Conservation (phyloP, 2,888 invertebrate species). For the Amphipyra tragopoginis region DNA sequence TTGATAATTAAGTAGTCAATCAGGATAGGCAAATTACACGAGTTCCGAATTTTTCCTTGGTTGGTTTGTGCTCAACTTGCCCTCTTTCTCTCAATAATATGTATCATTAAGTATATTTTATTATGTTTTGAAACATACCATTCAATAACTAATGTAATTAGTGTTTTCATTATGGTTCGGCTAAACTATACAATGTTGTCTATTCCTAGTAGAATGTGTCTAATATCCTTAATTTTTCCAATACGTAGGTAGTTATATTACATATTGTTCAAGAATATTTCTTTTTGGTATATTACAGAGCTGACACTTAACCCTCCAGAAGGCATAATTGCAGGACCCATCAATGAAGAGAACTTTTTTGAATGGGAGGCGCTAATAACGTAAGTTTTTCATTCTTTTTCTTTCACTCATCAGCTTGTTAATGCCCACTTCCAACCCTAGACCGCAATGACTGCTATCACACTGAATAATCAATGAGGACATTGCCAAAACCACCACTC, state of each 20-base stretch:
- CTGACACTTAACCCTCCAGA: conserved; percentile 98
- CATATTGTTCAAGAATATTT: no score
- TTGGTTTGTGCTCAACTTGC: not conserved
- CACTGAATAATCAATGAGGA: no score
- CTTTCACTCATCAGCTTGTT: not conserved
- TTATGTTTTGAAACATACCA: not conserved
- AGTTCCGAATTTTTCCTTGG: not conserved
- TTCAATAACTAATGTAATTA: not conserved
- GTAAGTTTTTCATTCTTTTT: conserved; percentile 66
- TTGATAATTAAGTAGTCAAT: not conserved
- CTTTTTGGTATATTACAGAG: conserved; percentile 87
- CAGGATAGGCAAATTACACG: not conserved
- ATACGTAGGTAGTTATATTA: no score
- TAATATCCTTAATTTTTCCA: no score
- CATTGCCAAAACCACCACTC: no score
- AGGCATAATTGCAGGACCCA: conserved; percentile 99
- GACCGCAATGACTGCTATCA: no score
- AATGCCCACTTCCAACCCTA: no score
- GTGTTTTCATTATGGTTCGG: no score
- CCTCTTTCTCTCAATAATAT: no score
- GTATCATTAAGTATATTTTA: no score
- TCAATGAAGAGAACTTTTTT: conserved; percentile 99
- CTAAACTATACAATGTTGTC: no score
- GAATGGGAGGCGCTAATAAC: conserved; percentile 99
- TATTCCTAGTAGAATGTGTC: no score